Evolutionary conservation across 2,113 vertebrate genomes (phyloP).

Genomic region (Phyllostomus hastatus): DNA sequence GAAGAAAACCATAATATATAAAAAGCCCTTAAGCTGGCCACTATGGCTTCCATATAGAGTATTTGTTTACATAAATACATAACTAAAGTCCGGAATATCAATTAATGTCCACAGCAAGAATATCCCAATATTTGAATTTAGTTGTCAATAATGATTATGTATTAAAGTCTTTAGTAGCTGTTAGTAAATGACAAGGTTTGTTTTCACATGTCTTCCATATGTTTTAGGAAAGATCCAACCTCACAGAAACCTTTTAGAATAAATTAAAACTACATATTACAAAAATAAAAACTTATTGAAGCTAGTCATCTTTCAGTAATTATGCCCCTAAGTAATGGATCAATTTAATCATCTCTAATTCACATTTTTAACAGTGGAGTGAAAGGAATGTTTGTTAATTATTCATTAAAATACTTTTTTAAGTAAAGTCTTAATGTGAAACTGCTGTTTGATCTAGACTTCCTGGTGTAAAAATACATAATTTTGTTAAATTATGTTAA

Average conservation of each 20-base stretch:
- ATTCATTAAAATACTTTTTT: background rate
- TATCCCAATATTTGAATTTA: background rate
- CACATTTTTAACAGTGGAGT: background rate
- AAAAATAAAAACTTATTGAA: constrained; percentile 26
- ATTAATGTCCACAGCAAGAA: background rate
- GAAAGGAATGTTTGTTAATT: background rate
- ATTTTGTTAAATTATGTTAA: background rate
- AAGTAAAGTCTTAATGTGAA: background rate
- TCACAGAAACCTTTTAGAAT: constrained; percentile 19
- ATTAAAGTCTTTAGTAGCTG: background rate
- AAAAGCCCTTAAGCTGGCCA: background rate
- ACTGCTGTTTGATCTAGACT: background rate
- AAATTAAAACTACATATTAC: constrained; percentile 1
- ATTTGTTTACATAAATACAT: background rate
- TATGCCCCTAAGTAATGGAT: background rate
- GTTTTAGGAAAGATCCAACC: background rate
- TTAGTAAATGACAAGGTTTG: background rate
- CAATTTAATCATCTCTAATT: constrained; percentile 11
- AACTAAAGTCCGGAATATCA: constrained; percentile 6
- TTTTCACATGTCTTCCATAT: background rate
- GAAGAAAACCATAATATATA: background rate
- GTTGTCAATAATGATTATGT: background rate
- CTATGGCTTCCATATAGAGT: background rate
- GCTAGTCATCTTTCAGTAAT: background rate
- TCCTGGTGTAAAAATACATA: background rate